Evolutionary conservation across 2,888 invertebrate species (phyloP).

Genomic region (Tridacna gigas): DNA sequence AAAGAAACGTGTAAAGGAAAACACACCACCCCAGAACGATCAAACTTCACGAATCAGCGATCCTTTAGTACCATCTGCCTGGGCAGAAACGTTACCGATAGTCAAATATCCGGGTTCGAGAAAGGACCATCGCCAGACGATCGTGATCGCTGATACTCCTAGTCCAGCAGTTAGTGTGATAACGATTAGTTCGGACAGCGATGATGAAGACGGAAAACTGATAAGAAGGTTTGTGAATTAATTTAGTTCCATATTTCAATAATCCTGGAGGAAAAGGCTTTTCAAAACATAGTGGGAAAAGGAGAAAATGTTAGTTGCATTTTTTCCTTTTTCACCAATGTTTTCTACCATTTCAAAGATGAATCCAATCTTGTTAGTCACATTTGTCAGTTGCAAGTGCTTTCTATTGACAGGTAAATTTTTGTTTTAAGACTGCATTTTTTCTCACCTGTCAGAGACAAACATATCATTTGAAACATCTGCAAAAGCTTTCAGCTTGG

Average conservation of each 20-base stretch:
- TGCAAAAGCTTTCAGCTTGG: too few species aligned
- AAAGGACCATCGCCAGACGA: conserved; percentile 90
- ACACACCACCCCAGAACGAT: conserved; percentile 90
- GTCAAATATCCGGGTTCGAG: conserved; percentile 62
- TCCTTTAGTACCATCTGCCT: conserved; percentile 65
- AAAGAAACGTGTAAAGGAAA: conserved; percentile 98
- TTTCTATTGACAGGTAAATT: too few species aligned
- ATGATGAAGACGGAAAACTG: conserved; percentile 85
- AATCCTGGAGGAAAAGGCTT: neutral
- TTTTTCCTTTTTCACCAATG: too few species aligned
- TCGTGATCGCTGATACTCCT: conserved; percentile 97
- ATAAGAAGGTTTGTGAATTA: conserved; percentile 43
- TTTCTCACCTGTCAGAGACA: too few species aligned
- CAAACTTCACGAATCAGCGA: conserved; percentile 53
- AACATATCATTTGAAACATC: too few species aligned
- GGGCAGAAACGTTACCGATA: conserved; percentile 64
- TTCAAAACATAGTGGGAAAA: too few species aligned
- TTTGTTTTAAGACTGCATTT: too few species aligned
- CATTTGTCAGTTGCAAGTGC: too few species aligned
- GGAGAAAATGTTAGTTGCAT: too few species aligned
- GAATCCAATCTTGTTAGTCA: too few species aligned
- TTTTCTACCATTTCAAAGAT: too few species aligned
- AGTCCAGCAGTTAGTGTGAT: conserved; percentile 97
- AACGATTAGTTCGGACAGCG: conserved; percentile 97
- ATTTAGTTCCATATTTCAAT: neutral